These are phyloP conservation scores for Trypoxylon attenuatum DNA, from an alignment of 2,888 invertebrate species.

Conservation along the genomic window DNA sequence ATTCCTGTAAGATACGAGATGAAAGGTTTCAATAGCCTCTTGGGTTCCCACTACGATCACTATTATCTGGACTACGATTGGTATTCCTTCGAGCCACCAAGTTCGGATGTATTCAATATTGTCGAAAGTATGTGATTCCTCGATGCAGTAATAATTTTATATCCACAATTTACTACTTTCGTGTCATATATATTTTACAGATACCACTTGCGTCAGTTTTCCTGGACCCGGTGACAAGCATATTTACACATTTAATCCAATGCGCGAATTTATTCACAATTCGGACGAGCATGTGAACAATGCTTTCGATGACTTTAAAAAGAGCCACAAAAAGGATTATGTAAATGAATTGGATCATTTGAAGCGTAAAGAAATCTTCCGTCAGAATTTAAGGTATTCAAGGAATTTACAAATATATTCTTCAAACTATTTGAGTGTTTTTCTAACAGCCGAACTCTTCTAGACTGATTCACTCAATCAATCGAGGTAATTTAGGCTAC, in stretches of 20 bases:
- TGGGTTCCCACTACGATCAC: constrained; percentile 98
- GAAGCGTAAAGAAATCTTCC: constrained; percentile 85
- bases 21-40: constrained; percentile 91
- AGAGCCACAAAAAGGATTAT: constrained; percentile 84
- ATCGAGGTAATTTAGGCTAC: constrained; percentile 85
- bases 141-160: constrained; percentile 27
- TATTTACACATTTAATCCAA: constrained; percentile 92
- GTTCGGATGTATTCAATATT: constrained; percentile 82
- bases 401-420: too few species aligned
- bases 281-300: constrained; percentile 82
- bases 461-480: constrained; percentile 87
- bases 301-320: constrained; percentile 86
- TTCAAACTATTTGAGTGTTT: too few species aligned
- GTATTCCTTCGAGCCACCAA: constrained; percentile 80
- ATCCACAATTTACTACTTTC: constrained; percentile 12
- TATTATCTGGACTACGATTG: constrained; percentile 89
- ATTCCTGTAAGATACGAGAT: constrained; percentile 86
- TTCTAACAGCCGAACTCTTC: constrained; percentile 13
- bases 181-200: constrained; percentile 70
- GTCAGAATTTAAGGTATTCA: constrained; percentile 91
- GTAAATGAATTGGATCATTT: constrained; percentile 79
- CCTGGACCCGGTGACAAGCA: constrained; percentile 90
- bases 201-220: constrained; percentile 83
- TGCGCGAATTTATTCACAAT: constrained; percentile 90
- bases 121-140: constrained; percentile 76